A percentile compares a stretch with the other conserved stretches of the same genome.
These are phyloP conservation scores for Allophyes oxyacanthae DNA, from an alignment of 2,888 invertebrate species.

Conservation along the genomic window DNA sequence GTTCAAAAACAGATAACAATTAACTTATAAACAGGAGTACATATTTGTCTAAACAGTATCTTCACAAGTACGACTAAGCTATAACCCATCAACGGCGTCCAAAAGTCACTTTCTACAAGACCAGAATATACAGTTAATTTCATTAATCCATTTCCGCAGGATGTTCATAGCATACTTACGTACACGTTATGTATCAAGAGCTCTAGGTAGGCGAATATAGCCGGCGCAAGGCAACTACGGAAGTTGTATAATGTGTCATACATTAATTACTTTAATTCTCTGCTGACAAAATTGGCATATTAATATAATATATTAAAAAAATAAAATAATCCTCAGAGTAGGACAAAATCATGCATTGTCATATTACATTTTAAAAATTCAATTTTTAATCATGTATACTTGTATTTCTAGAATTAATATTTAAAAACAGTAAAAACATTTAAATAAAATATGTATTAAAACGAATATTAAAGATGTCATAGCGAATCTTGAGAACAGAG, in stretches of 20 bases:
- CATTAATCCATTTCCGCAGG: slow-evolving; percentile 20
- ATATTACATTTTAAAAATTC: slow-evolving; percentile 25
- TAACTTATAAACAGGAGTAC: slow-evolving; percentile 30
- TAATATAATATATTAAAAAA: slow-evolving; percentile 43
- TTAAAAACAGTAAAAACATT: slow-evolving; percentile 50
- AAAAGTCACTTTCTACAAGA: slow-evolving; percentile 42
- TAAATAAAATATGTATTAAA: slow-evolving; percentile 51
- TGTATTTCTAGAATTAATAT: slow-evolving; percentile 45
- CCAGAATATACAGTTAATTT: slow-evolving; percentile 42
- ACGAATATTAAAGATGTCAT: slow-evolving; percentile 40
- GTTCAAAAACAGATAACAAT: slow-evolving; percentile 34
- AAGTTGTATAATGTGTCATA: slow-evolving; percentile 20
- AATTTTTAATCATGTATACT: slow-evolving; percentile 45
- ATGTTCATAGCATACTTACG: slow-evolving; percentile 10
- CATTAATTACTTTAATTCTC: slow-evolving; percentile 29
- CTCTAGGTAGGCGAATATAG: slow-evolving; percentile 15
- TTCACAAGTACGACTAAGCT: slow-evolving; percentile 43
- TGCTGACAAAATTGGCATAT: slow-evolving; percentile 43
- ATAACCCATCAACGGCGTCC: slow-evolving; percentile 43
- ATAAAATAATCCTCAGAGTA: slow-evolving; percentile 31
- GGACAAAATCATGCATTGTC: slow-evolving; percentile 24
- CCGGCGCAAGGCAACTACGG: slow-evolving; percentile 14
- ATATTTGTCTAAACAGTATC: slow-evolving; percentile 48
- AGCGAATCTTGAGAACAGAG: slow-evolving; percentile 55
- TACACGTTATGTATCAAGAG: slow-evolving; percentile 31